Evolutionary conservation across 2,888 invertebrate species (phyloP), one percentile per base, ranked within the genome.

Genomic region (Marronus borbonicus): DNA sequence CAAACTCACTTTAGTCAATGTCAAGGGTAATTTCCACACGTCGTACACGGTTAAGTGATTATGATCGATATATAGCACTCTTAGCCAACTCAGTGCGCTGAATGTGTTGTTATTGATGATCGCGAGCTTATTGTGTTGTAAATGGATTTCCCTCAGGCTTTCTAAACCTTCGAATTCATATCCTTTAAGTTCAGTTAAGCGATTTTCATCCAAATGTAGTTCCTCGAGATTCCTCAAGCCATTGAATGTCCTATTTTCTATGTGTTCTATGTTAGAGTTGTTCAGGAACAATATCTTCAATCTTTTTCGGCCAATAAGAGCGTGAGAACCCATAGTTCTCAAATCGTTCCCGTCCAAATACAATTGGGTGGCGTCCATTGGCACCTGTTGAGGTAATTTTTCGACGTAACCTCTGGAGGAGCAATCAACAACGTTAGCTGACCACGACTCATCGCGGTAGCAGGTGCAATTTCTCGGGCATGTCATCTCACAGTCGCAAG

Each of bases 401-500:
- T 92, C 92, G 70, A 91, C 89, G 87, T 94, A 94, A 70, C 93
- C 94, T 81, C 93, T 92, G 79, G 90, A 91, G 68, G 94, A 94
- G 86, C 96, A 96, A 88, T 96, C 95, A 72, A 96, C 95, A 68
- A 96, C 94, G 89, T 96, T 96, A 24, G 95, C 95, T 64, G 93
- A 92, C 95, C 96, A 96, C 31, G 94, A 93, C 86, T 95, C 94
- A 88, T 97, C 96, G 86, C 96, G 95, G 89, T 95, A 97, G 88
- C 97, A 97, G 76, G 94, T 94, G 89, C 97, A 97, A 86, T 95
- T 95, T 77, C 91, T 91, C 31, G 97, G 97, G 85, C 97, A 97
- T 72, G 95, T 95, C 94, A 96, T 96, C 90, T 97, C 95, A 89
- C 97, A 97, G 89, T 97, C 97, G 87, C 97, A 97, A 50, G 95